Evolutionary conservation across 1,140 invertebrate species (phyloP).

Genomic region (Zaprionus ornatus): DNA sequence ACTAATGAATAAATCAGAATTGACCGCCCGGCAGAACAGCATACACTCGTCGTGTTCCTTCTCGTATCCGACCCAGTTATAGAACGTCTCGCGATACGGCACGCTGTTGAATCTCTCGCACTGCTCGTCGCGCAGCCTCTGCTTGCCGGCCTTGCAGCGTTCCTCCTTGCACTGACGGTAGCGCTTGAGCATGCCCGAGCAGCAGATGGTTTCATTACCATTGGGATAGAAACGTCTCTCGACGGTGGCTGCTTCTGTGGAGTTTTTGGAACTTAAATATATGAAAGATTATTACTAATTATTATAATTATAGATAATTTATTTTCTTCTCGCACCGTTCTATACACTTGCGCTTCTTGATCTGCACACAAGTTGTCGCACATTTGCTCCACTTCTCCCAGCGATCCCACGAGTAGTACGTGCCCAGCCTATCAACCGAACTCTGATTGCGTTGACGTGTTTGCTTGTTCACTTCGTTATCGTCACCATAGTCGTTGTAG

Average conservation of each 20-base stretch:
- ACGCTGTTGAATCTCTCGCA: conserved; percentile 90
- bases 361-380: conserved; percentile 62
- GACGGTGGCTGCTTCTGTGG: conserved; percentile 10
- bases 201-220: conserved; percentile 75
- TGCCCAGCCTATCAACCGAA: conserved; percentile 48
- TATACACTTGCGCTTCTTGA: conserved; percentile 56
- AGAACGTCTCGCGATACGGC: conserved; percentile 90
- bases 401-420: conserved; percentile 58
- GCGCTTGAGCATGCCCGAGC: conserved; percentile 87
- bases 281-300: neutral
- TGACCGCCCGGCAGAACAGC: conserved; percentile 92
- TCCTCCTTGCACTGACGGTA: conserved; percentile 90
- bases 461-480: conserved; percentile 36
- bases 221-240: conserved; percentile 67
- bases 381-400: conserved; percentile 76
- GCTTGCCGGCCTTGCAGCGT: conserved; percentile 84
- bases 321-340: conserved; percentile 39
- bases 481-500: conserved; percentile 44
- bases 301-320: neutral
- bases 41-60: conserved; percentile 88
- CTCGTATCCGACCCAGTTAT: conserved; percentile 93
- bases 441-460: conserved; percentile 38
- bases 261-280: conserved; percentile 44
- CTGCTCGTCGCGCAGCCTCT: conserved; percentile 56
- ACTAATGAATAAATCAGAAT: conserved; percentile 93